A percentile compares a stretch with the other conserved stretches of the same genome.
Evolutionary conservation across 2,797 vertebrate species (phyloP).

Genomic region (Notamacropus eugenii): DNA sequence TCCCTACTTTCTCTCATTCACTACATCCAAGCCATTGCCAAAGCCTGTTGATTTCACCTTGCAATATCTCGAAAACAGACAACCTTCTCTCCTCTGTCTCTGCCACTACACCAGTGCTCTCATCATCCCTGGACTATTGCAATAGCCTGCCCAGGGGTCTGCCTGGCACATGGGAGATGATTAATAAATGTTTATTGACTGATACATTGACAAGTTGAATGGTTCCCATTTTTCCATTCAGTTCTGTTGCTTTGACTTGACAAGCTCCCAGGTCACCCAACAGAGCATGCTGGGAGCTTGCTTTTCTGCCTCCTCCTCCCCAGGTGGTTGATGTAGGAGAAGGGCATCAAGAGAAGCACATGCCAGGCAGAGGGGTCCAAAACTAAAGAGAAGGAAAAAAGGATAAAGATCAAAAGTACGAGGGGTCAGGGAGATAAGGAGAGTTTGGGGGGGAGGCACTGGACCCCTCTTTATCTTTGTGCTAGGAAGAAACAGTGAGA

Average conservation of each 20-base stretch:
- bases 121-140: too few relatives aligned
- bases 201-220: background rate
- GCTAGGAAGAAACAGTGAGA: background rate
- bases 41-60: background rate
- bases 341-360: background rate
- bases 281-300: background rate
- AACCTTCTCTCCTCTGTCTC: background rate
- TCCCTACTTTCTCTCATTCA: background rate
- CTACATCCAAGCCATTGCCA: background rate
- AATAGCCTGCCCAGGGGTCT: too few relatives aligned
- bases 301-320: background rate
- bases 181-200: constrained; percentile 23
- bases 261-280: background rate
- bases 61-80: background rate
- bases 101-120: background rate
- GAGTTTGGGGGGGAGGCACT: background rate
- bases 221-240: background rate
- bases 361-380: background rate
- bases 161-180: background rate
- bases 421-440: background rate
- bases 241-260: background rate
- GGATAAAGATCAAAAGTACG: background rate
- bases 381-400: background rate
- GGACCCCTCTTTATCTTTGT: background rate
- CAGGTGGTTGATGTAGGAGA: background rate